Conservation (phyloP, 2,888 invertebrate genomes). For the Folsomia candida region DNA sequence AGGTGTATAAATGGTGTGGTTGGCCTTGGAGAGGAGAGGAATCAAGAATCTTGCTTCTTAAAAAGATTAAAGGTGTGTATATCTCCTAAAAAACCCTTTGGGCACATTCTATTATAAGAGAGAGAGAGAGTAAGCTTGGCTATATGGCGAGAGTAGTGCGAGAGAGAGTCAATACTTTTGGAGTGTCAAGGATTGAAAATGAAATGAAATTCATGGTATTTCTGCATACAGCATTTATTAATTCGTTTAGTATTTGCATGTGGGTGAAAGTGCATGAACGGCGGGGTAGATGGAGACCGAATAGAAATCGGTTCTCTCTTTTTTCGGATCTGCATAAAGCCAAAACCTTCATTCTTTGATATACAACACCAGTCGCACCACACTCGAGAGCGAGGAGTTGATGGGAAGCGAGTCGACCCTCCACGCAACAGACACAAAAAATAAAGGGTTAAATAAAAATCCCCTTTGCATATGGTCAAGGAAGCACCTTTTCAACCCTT, state of each 20-base stretch:
- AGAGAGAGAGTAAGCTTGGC: too few relatives aligned
- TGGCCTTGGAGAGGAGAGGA: slow-evolving; percentile 9
- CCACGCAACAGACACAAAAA: neutral
- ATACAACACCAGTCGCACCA: neutral
- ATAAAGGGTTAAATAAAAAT: slow-evolving; percentile 8
- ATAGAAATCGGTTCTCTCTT: too few relatives aligned
- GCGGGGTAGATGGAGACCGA: neutral
- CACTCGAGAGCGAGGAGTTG: neutral
- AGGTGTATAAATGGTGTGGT: neutral
- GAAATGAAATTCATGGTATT: too few relatives aligned
- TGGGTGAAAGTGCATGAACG: slow-evolving; percentile 11
- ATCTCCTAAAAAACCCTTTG: slow-evolving; percentile 19
- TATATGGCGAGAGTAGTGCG: too few relatives aligned
- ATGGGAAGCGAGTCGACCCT: neutral
- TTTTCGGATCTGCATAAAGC: neutral
- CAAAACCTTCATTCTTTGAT: neutral
- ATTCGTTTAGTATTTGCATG: too few relatives aligned
- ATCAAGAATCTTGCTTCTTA: neutral
- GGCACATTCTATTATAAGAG: slow-evolving; percentile 13
- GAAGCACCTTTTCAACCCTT: neutral
- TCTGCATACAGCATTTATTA: too few relatives aligned
- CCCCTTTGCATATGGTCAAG: slow-evolving; percentile 8
- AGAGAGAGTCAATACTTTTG: too few relatives aligned
- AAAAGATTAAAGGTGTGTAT: slow-evolving; percentile 16
- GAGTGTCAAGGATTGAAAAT: too few relatives aligned